phyloP scores from a whole-genome alignment of 2,797 vertebrate species.

The Pangasius larnaudii region DNA sequence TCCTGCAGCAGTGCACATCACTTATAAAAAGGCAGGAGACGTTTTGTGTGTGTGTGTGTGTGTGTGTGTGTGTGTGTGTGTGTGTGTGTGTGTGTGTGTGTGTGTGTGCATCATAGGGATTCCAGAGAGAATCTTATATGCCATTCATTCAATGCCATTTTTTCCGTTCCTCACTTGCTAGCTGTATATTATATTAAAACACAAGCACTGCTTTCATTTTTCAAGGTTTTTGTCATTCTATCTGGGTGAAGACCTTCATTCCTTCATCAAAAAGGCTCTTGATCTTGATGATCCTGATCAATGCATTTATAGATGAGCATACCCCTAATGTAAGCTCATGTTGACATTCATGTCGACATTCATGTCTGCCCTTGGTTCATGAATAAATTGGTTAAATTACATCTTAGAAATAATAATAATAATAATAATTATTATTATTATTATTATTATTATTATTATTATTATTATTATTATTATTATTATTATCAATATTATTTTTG shows the following conservation, averaged over 20 bases:
- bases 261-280: neutral
- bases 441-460: neutral
- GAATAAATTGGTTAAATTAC: neutral
- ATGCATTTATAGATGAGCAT: neutral
- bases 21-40: slow-evolving; percentile 49
- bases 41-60: slow-evolving; percentile 12
- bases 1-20: slow-evolving; percentile 88
- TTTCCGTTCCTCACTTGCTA: neutral
- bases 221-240: neutral
- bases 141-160: slow-evolving; percentile 15
- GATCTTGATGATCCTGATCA: neutral
- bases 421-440: no score
- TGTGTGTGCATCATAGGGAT: neutral
- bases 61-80: slow-evolving; percentile 8
- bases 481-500: neutral
- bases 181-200: neutral
- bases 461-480: neutral
- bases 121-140: slow-evolving; percentile 33
- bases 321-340: neutral
- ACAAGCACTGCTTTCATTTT: neutral
- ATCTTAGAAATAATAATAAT: neutral
- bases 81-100: slow-evolving; percentile 4
- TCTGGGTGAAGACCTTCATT: neutral
- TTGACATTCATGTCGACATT: no score
- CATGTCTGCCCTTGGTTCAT: neutral